These are phyloP conservation scores for Heptranchias perlo DNA, from an alignment of 2,113 vertebrate genomes.

Conservation along the genomic window DNA sequence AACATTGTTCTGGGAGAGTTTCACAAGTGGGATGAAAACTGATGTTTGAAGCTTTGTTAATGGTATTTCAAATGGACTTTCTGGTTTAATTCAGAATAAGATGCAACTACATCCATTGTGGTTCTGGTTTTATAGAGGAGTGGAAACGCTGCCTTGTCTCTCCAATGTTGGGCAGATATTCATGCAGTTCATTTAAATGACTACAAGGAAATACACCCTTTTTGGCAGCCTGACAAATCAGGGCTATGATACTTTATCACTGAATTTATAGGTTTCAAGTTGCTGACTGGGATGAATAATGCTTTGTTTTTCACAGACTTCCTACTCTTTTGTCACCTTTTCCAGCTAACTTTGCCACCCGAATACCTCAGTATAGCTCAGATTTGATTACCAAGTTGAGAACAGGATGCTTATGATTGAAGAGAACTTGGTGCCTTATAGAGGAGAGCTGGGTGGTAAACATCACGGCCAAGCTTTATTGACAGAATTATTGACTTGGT, in stretches of 20 bases:
- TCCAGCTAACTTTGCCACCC: background rate
- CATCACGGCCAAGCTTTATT: background rate
- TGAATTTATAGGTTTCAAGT: background rate
- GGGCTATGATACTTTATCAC: background rate
- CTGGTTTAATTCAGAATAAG: background rate
- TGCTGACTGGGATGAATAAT: background rate
- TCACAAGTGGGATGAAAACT: background rate
- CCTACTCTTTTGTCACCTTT: background rate
- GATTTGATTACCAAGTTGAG: background rate
- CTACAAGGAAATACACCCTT: background rate
- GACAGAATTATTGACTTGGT: background rate
- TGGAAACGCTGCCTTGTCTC: background rate
- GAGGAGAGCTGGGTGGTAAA: background rate
- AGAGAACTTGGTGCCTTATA: background rate
- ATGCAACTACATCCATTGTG: background rate
- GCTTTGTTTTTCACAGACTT: background rate
- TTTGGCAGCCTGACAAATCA: background rate
- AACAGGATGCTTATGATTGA: background rate
- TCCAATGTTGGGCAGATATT: background rate
- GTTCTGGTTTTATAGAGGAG: background rate
- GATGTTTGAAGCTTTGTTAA: background rate
- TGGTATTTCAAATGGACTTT: background rate
- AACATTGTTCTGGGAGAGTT: background rate
- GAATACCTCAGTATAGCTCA: background rate
- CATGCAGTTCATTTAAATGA: background rate